Evolutionary conservation across 1,140 invertebrate species (phyloP).

Genomic region (Paramacrobiotus metropolitanus): DNA sequence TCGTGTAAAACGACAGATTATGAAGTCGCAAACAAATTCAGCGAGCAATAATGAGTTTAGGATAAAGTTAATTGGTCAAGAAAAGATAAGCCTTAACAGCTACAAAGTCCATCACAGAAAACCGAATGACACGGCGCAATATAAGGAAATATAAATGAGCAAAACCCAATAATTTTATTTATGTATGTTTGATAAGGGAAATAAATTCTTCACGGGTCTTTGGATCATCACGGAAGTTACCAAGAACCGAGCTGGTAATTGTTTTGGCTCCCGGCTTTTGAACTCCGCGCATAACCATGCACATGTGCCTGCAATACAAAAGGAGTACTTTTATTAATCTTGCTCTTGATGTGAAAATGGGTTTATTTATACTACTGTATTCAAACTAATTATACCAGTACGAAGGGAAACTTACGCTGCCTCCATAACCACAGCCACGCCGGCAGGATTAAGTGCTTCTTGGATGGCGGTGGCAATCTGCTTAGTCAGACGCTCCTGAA

Average conservation of each 20-base stretch:
- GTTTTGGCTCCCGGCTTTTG: slow-evolving; percentile 10
- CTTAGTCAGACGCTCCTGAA: slow-evolving; percentile 13
- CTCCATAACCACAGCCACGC: slow-evolving; percentile 12
- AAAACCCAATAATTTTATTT: no score
- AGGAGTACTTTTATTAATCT: no score
- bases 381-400: neutral
- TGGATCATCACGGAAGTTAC: slow-evolving; percentile 1
- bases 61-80: no score
- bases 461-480: slow-evolving; percentile 10
- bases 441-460: slow-evolving; percentile 7
- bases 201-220: neutral
- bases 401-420: slow-evolving; percentile 2
- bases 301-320: slow-evolving; percentile 8
- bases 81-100: no score
- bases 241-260: slow-evolving; percentile 8
- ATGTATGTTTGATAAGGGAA: neutral
- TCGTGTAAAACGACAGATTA: no score
- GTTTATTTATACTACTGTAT: neutral
- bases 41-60: no score
- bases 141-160: no score
- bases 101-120: no score
- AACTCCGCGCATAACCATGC: slow-evolving; percentile 11
- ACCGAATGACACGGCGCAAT: no score
- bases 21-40: no score
- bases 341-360: no score